Evolutionary conservation across 92 coral and sea anemone species (phyloP), one percentile per base, ranked within the genome.

Genomic region (Desmophyllum pertusum): DNA sequence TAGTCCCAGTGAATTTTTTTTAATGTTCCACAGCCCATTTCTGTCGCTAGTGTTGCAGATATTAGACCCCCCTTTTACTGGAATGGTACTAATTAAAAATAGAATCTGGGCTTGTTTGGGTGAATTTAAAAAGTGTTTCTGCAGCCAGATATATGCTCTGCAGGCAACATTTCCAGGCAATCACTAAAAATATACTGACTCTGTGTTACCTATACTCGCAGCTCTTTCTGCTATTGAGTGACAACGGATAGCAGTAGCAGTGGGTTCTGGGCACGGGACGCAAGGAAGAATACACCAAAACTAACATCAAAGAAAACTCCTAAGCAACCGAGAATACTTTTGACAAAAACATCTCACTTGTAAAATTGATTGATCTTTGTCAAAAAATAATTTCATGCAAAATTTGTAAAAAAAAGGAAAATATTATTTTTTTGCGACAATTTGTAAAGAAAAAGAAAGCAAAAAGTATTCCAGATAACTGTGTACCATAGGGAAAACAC

Each of bases 151-250:
- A 19, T 73, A 14, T 45, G 0, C 40, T 42, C 55, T 73, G 36
- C 39, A 27, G 37, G 78, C 33, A 6, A 21, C 76, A 40, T 62
- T n/a, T n/a, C 33, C 15, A 29, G n/a, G 67, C 71, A 66, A 13
- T 73, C 78, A 73, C 48, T 40, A 18, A 23, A 65, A 69, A 84
- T 74, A 21, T 84, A 89, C 92, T 89, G 88, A 89, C 81, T 77
- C 85, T 89, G 52, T 89, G 86, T 89, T 89, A 81, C 92, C 91
- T 89, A 43, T 83, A 77, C 75, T 83, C 89, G 74, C 88, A 88
- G 91, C 91, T 78, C 42, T 70, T 51, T 82, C 86, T 71, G 79
- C 86, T 82, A 82, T 71, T 82, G 86, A 82, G 70, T 72, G 79
- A 53, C 86, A 52, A 59, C 17, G 85, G 85, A 81, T 81, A 82